These are phyloP conservation scores for Subanguina moxae DNA, from an alignment of 1,140 invertebrate species.

Conservation along the genomic window DNA sequence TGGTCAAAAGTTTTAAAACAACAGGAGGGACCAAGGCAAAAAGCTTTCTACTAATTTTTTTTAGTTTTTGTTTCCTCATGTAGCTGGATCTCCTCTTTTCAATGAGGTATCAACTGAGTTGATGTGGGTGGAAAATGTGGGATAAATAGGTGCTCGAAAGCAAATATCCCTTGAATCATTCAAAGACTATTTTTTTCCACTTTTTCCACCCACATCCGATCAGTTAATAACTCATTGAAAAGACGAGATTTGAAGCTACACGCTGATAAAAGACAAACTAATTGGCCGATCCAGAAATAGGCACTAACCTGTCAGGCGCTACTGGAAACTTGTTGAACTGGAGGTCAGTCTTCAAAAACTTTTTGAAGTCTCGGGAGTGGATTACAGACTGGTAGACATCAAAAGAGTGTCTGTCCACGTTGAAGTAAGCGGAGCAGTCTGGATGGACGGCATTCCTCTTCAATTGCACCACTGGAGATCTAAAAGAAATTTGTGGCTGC, in stretches of 20 bases:
- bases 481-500: too few species aligned
- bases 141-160: too few species aligned
- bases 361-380: conserved; percentile 13
- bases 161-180: too few species aligned
- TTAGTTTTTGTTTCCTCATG: too few species aligned
- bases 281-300: background rate
- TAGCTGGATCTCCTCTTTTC: too few species aligned
- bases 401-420: conserved; percentile 25
- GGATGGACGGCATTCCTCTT: conserved; percentile 1
- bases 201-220: too few species aligned
- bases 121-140: too few species aligned
- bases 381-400: conserved; percentile 18
- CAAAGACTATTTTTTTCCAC: background rate
- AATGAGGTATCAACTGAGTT: too few species aligned
- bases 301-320: conserved; percentile 14
- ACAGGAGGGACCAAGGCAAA: too few species aligned
- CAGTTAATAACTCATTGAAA: background rate
- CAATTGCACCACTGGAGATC: conserved; percentile 20
- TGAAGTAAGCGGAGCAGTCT: conserved; percentile 26
- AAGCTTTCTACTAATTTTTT: too few species aligned
- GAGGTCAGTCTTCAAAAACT: conserved; percentile 24
- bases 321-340: conserved; percentile 9
- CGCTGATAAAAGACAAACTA: background rate
- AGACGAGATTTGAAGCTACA: background rate
- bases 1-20: too few species aligned